Percentiles rank a stretch among this genome's conserved stretches.
These are phyloP conservation scores for Eupristina koningsbergeri DNA, from an alignment of 1,140 invertebrate species.

Conservation along the genomic window DNA sequence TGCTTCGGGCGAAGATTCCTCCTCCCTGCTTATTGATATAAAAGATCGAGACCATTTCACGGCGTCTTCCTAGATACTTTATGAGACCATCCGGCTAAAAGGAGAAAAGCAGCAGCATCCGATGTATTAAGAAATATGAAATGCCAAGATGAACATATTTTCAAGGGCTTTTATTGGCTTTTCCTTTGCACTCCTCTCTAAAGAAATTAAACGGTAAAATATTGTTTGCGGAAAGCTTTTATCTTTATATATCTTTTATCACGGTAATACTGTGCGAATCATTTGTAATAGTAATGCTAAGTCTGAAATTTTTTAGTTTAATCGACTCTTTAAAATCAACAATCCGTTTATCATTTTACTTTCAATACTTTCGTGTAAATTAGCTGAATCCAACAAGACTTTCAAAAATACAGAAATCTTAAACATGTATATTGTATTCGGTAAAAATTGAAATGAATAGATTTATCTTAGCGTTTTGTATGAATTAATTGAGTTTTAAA, in stretches of 20 bases:
- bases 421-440: too few species aligned
- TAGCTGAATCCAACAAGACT: too few species aligned
- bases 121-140: constrained; percentile 13
- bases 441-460: too few species aligned
- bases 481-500: too few species aligned
- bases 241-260: not conserved
- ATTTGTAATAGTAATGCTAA: too few species aligned
- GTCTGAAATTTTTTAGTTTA: too few species aligned
- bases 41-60: not conserved
- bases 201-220: not conserved
- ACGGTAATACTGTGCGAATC: not conserved
- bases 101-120: not conserved
- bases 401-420: too few species aligned
- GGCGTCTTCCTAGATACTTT: not conserved
- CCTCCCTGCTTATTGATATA: not conserved
- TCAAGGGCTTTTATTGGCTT: not conserved
- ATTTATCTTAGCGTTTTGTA: too few species aligned
- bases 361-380: too few species aligned
- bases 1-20: not conserved
- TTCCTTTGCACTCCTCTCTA: not conserved
- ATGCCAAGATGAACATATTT: not conserved
- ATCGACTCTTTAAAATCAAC: too few species aligned
- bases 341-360: too few species aligned
- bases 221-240: not conserved
- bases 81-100: too few species aligned